These are phyloP conservation scores for Cephalophus harveyi DNA, from an alignment of 2,113 vertebrate genomes.

Conservation along the genomic window DNA sequence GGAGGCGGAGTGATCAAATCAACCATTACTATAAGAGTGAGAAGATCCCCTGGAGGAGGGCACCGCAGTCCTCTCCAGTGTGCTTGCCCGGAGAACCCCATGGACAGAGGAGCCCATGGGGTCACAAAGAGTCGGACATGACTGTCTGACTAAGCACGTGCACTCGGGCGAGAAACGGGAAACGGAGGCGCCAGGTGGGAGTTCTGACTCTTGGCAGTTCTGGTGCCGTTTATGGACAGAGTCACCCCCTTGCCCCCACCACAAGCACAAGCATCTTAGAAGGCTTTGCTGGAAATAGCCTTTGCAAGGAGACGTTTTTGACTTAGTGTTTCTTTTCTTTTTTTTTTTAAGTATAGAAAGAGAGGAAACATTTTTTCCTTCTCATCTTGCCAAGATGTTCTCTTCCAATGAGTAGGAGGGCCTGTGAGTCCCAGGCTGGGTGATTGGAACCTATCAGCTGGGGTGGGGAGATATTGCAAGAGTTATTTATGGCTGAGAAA, in stretches of 20 bases:
- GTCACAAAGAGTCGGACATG: background rate
- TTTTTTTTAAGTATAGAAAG: no score
- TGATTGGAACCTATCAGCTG: fast-evolving
- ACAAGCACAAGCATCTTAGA: fast-evolving
- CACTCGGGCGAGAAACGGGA: background rate
- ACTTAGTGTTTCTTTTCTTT: fast-evolving
- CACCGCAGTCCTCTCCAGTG: background rate
- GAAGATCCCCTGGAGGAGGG: background rate
- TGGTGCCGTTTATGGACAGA: fast-evolving
- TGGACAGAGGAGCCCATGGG: background rate
- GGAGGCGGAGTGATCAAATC: background rate
- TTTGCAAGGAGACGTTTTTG: fast-evolving
- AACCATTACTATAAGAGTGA: fast-evolving
- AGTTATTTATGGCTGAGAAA: background rate
- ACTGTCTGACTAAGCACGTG: background rate
- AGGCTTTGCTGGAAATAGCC: fast-evolving
- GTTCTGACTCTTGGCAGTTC: fast-evolving
- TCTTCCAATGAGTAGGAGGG: background rate
- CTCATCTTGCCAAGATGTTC: background rate
- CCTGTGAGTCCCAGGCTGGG: background rate
- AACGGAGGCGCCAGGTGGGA: fast-evolving
- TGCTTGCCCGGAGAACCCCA: background rate
- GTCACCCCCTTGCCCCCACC: fast-evolving
- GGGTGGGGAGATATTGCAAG: background rate
- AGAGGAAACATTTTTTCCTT: fast-evolving